Evolutionary conservation across 2,797 vertebrate genomes (phyloP), one percentile per base, ranked within the genome.

Genomic region (Hapalemur alaotrensis): DNA sequence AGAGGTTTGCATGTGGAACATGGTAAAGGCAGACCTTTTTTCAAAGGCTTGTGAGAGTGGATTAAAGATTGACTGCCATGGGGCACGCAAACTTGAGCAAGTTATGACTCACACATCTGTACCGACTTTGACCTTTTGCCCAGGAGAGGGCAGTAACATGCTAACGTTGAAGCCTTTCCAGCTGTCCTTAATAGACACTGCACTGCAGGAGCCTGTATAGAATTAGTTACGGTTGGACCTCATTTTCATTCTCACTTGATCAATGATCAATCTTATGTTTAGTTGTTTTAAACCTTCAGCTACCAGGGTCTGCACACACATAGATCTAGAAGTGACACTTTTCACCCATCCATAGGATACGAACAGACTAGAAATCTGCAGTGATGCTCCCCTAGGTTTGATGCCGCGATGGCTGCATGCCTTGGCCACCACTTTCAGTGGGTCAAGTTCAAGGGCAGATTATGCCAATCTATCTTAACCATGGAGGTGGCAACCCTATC

Each of bases 81-180:
- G 30, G 14, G n/a, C 81, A 35, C 63, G 73, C 32, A 50, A 73
- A 88, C 67, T 52, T 57, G 50, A 85, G 30, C 70, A 83, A 57
- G 32, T 48, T 80, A 70, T 89, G 96, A 96, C 82, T 96, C 92
- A 89, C 13, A 15, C 43, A 10, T 81, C 79, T 87, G 76, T 50
- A 87, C 57, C 0, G 1, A 84, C 91, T 97, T 83, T 97, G 97
- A 98, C 97, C 97, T 97, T 96, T 96, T 48, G 97, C 96, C 98
- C 98, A 98, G 98, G 96, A 98, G 98, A 98, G 97, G 98, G 98
- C 98, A 97, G 98, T 97, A 97, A 97, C 82, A 97, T 93, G 92
- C 98, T 84, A 97, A 93, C 76, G 54, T 93, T 97, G 12, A 80
- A 96, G 91, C 89, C 75, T 72, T 38, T 30, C 87, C 70, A 30